Conservation (phyloP, 2,888 invertebrate species). For the Spatulosminthurus flaviceps region DNA sequence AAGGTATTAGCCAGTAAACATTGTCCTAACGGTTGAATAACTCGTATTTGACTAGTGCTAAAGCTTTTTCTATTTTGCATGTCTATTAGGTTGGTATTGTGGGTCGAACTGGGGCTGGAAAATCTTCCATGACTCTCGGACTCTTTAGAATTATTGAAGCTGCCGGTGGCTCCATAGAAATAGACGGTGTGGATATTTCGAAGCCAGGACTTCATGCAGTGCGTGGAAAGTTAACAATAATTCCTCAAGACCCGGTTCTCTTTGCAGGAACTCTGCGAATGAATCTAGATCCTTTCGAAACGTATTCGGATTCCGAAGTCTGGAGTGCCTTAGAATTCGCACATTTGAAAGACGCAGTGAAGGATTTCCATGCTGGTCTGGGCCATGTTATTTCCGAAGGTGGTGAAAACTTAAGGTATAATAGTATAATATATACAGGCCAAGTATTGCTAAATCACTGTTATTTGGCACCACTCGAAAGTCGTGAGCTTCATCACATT, state of each 20-base stretch:
- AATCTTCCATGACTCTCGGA: constrained; percentile 87
- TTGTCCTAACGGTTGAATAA: neutral
- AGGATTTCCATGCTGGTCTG: constrained; percentile 64
- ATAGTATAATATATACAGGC: no score
- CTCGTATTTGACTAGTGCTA: no score
- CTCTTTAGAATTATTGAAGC: constrained; percentile 91
- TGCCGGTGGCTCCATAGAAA: constrained; percentile 80
- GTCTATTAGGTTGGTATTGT: constrained; percentile 69
- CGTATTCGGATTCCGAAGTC: constrained; percentile 68
- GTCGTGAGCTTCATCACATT: no score
- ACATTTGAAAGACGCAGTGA: constrained; percentile 67
- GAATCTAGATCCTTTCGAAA: constrained; percentile 71
- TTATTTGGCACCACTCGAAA: neutral
- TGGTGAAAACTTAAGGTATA: constrained; percentile 65
- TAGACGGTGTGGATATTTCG: constrained; percentile 84
- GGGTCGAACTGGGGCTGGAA: constrained; percentile 80
- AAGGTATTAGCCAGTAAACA: constrained; percentile 69
- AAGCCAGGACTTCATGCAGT: constrained; percentile 85
- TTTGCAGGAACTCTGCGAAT: constrained; percentile 71
- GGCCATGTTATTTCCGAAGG: constrained; percentile 66
- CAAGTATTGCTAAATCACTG: neutral
- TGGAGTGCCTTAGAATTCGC: constrained; percentile 70
- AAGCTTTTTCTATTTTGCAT: no score
- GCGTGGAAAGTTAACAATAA: constrained; percentile 84
- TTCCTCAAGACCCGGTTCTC: constrained; percentile 72